Base-by-base conservation (phyloP, 2,888 invertebrate genomes). In the Hyalella azteca region DNA sequence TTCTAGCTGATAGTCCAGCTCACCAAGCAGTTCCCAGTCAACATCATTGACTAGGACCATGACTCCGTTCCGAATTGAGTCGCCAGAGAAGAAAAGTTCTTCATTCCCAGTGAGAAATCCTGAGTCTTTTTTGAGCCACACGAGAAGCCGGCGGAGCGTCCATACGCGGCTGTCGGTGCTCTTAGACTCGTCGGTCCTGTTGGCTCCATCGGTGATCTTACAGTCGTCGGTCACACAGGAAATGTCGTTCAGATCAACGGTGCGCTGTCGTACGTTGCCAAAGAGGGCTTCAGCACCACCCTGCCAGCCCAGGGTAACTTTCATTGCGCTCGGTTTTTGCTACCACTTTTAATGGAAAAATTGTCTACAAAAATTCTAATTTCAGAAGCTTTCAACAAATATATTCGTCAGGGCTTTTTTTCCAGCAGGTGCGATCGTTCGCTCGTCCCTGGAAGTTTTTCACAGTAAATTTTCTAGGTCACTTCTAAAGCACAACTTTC, bases 201-300 rank as follows among this genome's bases (percentile, higher is more conserved):
- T 66, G 26, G 66, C 90, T 13, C 75, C 75, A 22, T 40, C 75
- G 7, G 45, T 41, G 40, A 45, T 45, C 75, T 75, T 75, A 36
- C 66, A 66, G 39, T 32, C 66, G 66, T 66, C 66, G 26, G 66
- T 66, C 15, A 66, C 66, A 19, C 66, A 66, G 78, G 89, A 88
- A 29, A 89, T 87, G 0, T 89, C 88, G 81, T 94, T 93, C 85
- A 95, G 88, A 39, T 89, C 88, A 0, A 95, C 88, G 80, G 92
- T 89, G 76, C 93, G 91, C 78, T 90, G 91, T 87, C 95, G 95
- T 78, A 93, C 90, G 86, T 94, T 95, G 85, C 93, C 93, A 88
- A 97, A 95, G 0, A 97, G 88, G n/a, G 95, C 88, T 87, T 97
- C 97, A 0, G 96, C 95, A 1, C 97, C 97, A 19, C 97, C 97